Conservation (phyloP, 2,888 invertebrate genomes). For the Synergus umbraculus region DNA sequence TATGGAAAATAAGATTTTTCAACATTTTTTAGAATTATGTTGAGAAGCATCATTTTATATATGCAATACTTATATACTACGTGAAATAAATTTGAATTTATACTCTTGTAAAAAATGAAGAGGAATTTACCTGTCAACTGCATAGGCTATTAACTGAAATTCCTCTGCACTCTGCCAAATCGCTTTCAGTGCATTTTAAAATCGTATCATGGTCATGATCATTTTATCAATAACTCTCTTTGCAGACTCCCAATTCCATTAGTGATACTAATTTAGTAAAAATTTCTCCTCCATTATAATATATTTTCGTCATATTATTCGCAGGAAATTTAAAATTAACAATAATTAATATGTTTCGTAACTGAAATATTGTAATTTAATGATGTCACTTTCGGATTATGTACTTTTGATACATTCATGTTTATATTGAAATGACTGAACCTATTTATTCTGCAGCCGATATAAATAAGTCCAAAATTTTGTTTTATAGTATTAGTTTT, state of each 20-base stretch:
- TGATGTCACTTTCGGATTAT: not conserved
- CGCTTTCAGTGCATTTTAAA: conserved; percentile 36
- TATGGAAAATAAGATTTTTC: not conserved
- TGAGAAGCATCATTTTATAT: not conserved
- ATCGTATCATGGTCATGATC: conserved; percentile 39
- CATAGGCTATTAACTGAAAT: conserved; percentile 29
- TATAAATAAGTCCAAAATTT: no score
- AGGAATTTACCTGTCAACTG: conserved; percentile 33
- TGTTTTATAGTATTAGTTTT: no score
- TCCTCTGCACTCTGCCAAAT: conserved; percentile 32
- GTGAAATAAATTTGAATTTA: conserved; percentile 15
- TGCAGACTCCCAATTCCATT: conserved; percentile 28
- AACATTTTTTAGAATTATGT: not conserved
- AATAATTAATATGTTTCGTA: not conserved
- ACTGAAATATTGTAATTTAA: not conserved
- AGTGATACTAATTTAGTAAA: conserved; percentile 33
- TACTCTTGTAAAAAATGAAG: not conserved
- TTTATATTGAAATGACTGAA: not conserved
- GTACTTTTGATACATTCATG: not conserved
- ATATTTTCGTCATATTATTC: not conserved
- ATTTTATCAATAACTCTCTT: conserved; percentile 41
- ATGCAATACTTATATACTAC: not conserved
- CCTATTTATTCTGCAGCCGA: no score
- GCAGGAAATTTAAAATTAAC: not conserved
- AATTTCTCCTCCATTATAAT: not conserved